These are phyloP conservation scores for Netelia melanura DNA, from an alignment of 2,888 invertebrate genomes.

Conservation along the genomic window DNA sequence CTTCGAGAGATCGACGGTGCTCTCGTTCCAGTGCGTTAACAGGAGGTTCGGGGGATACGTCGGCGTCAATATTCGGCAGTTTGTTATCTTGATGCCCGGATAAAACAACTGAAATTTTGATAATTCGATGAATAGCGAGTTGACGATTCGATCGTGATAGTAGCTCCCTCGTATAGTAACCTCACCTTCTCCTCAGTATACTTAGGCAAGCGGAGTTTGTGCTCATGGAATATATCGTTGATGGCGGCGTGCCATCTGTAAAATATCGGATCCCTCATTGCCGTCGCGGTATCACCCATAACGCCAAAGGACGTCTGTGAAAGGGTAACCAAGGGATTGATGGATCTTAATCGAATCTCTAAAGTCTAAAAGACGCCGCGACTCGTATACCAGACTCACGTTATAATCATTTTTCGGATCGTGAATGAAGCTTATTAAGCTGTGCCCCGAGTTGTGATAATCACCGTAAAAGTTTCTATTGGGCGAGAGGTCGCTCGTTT, in stretches of 20 bases:
- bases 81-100: conserved; percentile 88
- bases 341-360: no score
- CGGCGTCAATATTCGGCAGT: conserved; percentile 86
- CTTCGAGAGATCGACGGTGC: conserved; percentile 91
- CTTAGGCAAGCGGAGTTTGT: conserved; percentile 89
- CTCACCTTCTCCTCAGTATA: conserved; percentile 88
- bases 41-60: conserved; percentile 86
- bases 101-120: conserved; percentile 86
- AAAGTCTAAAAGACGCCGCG: no score
- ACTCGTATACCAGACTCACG: conserved; percentile 83
- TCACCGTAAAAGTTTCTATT: conserved; percentile 91
- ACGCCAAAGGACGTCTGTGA: conserved; percentile 91
- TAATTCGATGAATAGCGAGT: neutral
- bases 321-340: no score
- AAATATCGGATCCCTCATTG: conserved; percentile 95
- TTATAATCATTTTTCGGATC: conserved; percentile 92
- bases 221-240: conserved; percentile 91
- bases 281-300: conserved; percentile 93
- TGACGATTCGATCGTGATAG: neutral
- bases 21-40: conserved; percentile 92
- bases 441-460: conserved; percentile 93
- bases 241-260: conserved; percentile 94
- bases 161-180: neutral
- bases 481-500: conserved; percentile 89
- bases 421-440: conserved; percentile 91